A percentile compares a stretch with the other conserved stretches of the same genome.
Conservation (phyloP, 64 coral and sea anemone species). For the Actinia tenebrosa region DNA sequence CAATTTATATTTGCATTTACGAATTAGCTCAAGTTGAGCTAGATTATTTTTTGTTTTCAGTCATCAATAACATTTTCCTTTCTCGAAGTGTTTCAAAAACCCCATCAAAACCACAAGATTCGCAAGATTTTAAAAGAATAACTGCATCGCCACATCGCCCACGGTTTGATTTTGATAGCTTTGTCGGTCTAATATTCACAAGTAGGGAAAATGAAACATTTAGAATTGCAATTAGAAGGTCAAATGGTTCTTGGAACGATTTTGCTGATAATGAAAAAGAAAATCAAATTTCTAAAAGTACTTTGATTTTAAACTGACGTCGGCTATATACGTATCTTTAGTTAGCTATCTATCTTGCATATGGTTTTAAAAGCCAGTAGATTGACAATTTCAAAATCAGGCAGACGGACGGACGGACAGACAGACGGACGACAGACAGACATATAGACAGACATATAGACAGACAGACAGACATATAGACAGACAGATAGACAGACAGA, state of each 20-base stretch:
- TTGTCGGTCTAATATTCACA: not conserved
- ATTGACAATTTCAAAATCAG: too few species aligned
- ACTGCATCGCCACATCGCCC: not conserved
- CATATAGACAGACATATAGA: not conserved
- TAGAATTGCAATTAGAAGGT: not conserved
- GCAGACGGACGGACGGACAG: too few species aligned
- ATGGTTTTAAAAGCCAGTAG: too few species aligned
- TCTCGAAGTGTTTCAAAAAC: too few species aligned
- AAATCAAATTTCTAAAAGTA: not conserved
- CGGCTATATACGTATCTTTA: not conserved
- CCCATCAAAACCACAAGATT: not conserved
- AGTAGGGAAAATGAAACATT: not conserved
- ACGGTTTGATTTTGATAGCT: not conserved
- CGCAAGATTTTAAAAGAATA: not conserved
- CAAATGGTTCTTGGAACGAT: not conserved
- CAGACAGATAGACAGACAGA: not conserved
- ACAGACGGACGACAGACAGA: too few species aligned
- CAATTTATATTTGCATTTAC: too few species aligned
- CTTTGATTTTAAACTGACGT: not conserved
- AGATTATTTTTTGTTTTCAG: too few species aligned
- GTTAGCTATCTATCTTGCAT: not conserved
- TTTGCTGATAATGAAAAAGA: not conserved
- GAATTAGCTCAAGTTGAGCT: too few species aligned
- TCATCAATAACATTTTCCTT: too few species aligned
- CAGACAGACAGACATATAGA: not conserved